Conservation (phyloP, 1,140 invertebrate genomes). For the Lepidotrigona ventralis region DNA sequence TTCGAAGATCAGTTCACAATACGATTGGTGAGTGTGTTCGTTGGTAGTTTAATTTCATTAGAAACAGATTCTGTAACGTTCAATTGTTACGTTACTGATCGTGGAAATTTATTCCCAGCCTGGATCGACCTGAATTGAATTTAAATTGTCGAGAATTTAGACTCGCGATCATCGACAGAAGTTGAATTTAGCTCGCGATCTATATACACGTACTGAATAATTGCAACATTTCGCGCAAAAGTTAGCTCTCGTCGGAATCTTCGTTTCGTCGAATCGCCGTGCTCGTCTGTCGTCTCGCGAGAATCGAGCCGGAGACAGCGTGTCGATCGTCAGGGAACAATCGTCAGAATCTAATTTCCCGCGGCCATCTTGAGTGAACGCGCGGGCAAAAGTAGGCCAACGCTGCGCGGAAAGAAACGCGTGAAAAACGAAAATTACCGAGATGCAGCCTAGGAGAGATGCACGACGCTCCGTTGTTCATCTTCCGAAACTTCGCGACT, state of each 20-base stretch:
- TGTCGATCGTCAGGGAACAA: neutral
- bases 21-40: neutral
- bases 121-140: no score
- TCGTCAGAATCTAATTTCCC: neutral
- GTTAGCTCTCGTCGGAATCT: no score
- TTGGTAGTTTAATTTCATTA: neutral
- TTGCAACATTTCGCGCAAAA: no score
- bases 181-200: no score
- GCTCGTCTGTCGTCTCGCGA: no score
- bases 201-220: no score
- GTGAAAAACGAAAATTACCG: neutral
- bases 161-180: no score
- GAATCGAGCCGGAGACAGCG: no score
- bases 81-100: no score
- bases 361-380: neutral
- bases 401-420: neutral
- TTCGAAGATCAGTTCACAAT: fast-evolving
- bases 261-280: neutral
- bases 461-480: neutral
- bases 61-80: no score
- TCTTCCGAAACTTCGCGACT: neutral
- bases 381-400: neutral
- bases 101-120: no score
- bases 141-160: no score
- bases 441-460: neutral